Percentiles rank a stretch among this genome's conserved stretches.
phyloP scores from a whole-genome alignment of 37 sponge, comb jelly and placozoan species.

The Haliclona indistincta region DNA sequence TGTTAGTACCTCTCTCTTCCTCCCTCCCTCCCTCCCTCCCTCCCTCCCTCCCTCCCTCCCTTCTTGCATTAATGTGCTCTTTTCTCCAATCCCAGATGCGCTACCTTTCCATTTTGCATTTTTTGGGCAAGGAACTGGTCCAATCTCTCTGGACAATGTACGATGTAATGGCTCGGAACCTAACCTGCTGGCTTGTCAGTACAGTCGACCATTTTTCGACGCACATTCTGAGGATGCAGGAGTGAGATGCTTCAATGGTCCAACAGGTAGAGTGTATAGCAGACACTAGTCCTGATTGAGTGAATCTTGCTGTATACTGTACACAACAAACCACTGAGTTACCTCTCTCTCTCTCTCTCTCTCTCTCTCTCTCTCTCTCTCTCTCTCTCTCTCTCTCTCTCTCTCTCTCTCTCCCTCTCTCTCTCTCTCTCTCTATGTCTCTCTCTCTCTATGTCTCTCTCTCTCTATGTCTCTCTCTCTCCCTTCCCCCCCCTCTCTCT shows the following conservation, averaged over 20 bases:
- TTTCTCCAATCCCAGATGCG: not conserved
- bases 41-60: not conserved
- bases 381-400: not conserved
- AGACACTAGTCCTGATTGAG: not conserved
- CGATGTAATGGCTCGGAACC: not conserved
- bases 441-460: no score
- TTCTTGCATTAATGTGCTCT: not conserved
- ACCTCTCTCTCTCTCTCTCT: not conserved
- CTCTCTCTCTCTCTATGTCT: no score
- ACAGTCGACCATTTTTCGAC: not conserved
- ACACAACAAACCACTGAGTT: not conserved
- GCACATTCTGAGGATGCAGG: not conserved
- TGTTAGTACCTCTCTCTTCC: no score
- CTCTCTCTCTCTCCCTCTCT: not conserved
- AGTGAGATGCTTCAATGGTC: not conserved
- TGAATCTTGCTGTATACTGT: not conserved
- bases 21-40: not conserved
- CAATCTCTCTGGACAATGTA: not conserved
- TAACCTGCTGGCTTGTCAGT: not conserved
- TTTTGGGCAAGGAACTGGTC: not conserved
- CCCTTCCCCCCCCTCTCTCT: no score
- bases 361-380: slow-evolving; percentile 9
- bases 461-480: no score
- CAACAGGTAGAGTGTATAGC: not conserved
- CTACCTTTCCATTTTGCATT: not conserved